These are phyloP conservation scores for Halcyon smyrnensis DNA, from an alignment of 2,797 vertebrate species.

Conservation along the genomic window DNA sequence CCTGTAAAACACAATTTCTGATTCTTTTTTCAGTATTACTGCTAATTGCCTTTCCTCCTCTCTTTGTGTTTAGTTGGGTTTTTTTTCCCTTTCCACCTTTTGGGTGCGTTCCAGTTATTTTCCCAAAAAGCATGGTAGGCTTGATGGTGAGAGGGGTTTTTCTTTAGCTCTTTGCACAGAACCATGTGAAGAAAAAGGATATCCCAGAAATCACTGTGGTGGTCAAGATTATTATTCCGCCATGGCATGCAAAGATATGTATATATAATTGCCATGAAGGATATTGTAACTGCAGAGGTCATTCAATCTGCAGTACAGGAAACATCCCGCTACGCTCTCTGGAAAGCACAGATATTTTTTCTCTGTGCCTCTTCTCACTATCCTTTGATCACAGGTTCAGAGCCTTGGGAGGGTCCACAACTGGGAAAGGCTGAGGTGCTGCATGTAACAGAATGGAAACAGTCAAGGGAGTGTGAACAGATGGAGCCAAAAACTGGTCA, in stretches of 20 bases:
- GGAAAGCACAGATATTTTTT: background rate
- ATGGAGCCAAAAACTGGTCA: background rate
- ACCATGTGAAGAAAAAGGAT: background rate
- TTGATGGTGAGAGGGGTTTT: background rate
- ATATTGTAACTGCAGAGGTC: background rate
- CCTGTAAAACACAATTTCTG: background rate
- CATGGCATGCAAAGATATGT: background rate
- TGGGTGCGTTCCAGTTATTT: background rate
- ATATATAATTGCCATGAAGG: background rate
- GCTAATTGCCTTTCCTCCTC: background rate
- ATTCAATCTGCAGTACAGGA: background rate
- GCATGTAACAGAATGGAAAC: background rate
- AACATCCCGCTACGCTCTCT: background rate
- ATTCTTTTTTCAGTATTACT: background rate
- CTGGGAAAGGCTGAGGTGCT: background rate
- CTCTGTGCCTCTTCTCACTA: background rate
- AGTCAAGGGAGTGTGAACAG: background rate
- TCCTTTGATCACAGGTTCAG: background rate
- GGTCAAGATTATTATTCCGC: background rate
- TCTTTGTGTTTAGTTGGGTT: background rate
- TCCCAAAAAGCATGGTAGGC: background rate
- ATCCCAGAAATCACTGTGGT: background rate
- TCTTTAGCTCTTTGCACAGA: background rate
- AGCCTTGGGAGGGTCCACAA: background rate
- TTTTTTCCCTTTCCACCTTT: background rate